These are phyloP conservation scores for Anagyrus pseudococci DNA, from an alignment of 2,888 invertebrate genomes.

Conservation along the genomic window DNA sequence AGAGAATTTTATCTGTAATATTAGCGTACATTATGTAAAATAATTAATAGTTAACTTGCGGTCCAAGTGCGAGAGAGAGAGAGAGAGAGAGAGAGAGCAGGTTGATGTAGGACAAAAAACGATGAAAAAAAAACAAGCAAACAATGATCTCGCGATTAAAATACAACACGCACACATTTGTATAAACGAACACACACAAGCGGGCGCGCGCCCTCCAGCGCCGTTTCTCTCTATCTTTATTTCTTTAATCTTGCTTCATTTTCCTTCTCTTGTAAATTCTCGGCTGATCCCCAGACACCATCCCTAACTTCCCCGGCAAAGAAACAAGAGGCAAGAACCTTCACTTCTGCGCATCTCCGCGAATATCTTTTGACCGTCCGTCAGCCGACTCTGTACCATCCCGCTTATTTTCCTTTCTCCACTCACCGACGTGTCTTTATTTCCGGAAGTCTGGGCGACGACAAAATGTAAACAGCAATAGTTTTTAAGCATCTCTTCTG, in stretches of 20 bases:
- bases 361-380: too few species aligned
- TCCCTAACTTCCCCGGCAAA: too few species aligned
- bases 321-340: too few species aligned
- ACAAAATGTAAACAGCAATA: constrained; percentile 39
- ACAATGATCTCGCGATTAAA: constrained; percentile 38
- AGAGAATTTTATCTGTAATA: neutral
- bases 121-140: constrained; percentile 4
- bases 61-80: neutral
- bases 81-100: neutral
- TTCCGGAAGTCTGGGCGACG: constrained; percentile 51
- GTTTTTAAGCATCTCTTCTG: constrained; percentile 46
- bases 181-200: constrained; percentile 14
- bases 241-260: constrained; percentile 10
- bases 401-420: constrained; percentile 20
- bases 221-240: constrained; percentile 13
- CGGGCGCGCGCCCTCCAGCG: constrained; percentile 7
- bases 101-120: neutral
- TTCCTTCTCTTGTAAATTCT: too few species aligned
- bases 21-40: too few species aligned
- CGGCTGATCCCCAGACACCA: too few species aligned
- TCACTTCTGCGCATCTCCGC: too few species aligned
- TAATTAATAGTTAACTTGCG: neutral
- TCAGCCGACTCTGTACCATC: too few species aligned
- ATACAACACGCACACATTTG: neutral
- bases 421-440: constrained; percentile 33